Evolutionary conservation across 2,113 vertebrate species (phyloP).

Genomic region (Lynx canadensis): DNA sequence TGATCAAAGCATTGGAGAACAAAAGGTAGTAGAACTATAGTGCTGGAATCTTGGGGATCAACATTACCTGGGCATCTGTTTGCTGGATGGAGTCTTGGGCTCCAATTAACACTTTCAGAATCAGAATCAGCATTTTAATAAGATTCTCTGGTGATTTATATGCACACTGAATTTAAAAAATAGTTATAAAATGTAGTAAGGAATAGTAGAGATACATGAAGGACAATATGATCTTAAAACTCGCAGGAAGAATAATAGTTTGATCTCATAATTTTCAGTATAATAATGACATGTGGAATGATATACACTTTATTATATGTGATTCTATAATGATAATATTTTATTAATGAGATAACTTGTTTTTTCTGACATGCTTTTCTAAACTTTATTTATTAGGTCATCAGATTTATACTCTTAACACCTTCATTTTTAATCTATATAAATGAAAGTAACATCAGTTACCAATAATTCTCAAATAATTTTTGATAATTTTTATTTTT

Average conservation of each 20-base stretch:
- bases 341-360: not conserved
- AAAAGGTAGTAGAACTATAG: not conserved
- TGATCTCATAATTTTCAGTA: not conserved
- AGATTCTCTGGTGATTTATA: not conserved
- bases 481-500: slow-evolving; percentile 3
- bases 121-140: not conserved
- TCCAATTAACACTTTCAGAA: not conserved
- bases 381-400: not conserved
- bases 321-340: not conserved
- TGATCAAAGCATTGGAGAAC: not conserved
- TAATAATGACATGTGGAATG: not conserved
- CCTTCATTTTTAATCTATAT: not conserved
- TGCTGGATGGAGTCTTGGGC: not conserved
- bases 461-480: not conserved
- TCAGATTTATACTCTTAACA: not conserved
- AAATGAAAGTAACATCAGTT: not conserved
- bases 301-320: not conserved
- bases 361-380: not conserved
- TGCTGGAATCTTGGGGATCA: not conserved
- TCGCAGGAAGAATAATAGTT: not conserved
- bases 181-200: not conserved
- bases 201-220: not conserved
- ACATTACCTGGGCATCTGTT: not conserved
- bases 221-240: not conserved
- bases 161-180: not conserved